phyloP scores from a whole-genome alignment of 1,140 invertebrate genomes.

The Melanaphis sacchari region DNA sequence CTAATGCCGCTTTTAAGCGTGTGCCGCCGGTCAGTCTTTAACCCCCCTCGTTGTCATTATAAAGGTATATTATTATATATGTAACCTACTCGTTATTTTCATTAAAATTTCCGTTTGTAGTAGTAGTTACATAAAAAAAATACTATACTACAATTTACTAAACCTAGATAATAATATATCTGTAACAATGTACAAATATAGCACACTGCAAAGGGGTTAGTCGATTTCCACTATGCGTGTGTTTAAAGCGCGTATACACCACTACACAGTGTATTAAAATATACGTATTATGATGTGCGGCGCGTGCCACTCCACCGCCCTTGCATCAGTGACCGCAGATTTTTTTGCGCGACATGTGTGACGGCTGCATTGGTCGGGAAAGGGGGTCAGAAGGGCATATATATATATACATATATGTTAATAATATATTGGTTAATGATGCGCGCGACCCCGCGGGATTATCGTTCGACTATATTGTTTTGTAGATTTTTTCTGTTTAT shows the following conservation, averaged over 20 bases:
- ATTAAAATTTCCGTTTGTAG: neutral
- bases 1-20: neutral
- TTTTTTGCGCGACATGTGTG: slow-evolving; percentile 34
- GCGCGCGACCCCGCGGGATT: slow-evolving; percentile 39
- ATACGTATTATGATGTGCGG: neutral
- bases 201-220: neutral
- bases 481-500: neutral
- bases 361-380: neutral
- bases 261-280: neutral
- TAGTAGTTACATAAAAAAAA: neutral
- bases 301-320: neutral
- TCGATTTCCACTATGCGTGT: neutral
- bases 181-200: neutral
- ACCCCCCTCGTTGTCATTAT: neutral
- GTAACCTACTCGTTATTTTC: slow-evolving; percentile 6
- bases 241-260: neutral
- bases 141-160: neutral
- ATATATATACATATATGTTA: neutral
- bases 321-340: slow-evolving; percentile 23
- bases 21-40: neutral
- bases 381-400: neutral
- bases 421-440: slow-evolving; percentile 29
- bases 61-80: neutral
- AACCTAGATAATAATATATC: neutral
- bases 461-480: slow-evolving; percentile 12